Conservation (phyloP, 2,113 vertebrate species). For the Ammodytes marinus region DNA sequence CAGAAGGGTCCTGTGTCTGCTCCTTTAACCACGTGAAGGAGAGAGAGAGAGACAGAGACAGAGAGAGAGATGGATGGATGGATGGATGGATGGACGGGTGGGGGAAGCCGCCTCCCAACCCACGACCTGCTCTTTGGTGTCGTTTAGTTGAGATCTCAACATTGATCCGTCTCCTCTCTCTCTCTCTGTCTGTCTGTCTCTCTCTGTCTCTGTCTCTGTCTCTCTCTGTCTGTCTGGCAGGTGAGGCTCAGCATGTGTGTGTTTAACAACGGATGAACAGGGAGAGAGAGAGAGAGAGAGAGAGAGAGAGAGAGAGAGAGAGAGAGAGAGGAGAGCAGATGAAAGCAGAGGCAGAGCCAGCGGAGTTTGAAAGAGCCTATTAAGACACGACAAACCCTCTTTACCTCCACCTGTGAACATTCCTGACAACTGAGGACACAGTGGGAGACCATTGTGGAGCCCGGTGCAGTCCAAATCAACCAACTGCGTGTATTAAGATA, state of each 20-base stretch:
- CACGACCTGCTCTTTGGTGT: slow-evolving; percentile 54
- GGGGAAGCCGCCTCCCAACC: slow-evolving; percentile 54
- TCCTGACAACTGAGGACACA: slow-evolving; percentile 3
- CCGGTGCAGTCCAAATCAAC: not conserved
- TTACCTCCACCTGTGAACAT: slow-evolving; percentile 37
- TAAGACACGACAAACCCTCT: slow-evolving; percentile 40
- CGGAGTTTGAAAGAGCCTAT: slow-evolving; percentile 48
- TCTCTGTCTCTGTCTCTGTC: slow-evolving; percentile 45
- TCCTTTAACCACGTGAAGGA: slow-evolving; percentile 68
- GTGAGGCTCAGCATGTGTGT: slow-evolving; percentile 70
- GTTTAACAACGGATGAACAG: slow-evolving; percentile 73
- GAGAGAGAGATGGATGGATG: slow-evolving; percentile 54
- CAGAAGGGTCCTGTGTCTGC: slow-evolving; percentile 81
- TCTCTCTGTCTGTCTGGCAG: slow-evolving; percentile 58
- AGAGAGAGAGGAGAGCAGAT: slow-evolving; percentile 32
- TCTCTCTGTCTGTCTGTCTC: slow-evolving; percentile 47
- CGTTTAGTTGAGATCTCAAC: slow-evolving; percentile 76
- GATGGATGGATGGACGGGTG: slow-evolving; percentile 62
- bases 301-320: slow-evolving; percentile 31
- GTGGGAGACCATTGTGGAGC: not conserved
- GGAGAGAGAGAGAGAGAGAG: slow-evolving; percentile 29
- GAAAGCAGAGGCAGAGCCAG: slow-evolving; percentile 44
- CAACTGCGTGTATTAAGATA: too few species aligned
- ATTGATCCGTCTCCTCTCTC: slow-evolving; percentile 80
- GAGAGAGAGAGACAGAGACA: slow-evolving; percentile 61